Base-by-base conservation (phyloP, 1,140 invertebrate species). In the Tetramorium parvispinum region DNA sequence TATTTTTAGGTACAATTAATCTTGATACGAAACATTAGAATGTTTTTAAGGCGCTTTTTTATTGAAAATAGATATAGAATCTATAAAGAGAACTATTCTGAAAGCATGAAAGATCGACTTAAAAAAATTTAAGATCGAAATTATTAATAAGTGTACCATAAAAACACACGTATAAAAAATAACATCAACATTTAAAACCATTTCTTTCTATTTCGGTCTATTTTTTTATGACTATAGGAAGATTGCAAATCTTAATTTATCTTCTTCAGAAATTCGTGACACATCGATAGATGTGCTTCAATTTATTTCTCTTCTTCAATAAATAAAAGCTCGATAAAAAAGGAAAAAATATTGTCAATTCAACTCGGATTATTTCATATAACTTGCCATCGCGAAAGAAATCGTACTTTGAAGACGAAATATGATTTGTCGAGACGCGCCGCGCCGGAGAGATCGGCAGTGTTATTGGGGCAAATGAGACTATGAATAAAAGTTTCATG, bases 401-500 rank as follows among this genome's bases (percentile, higher is more conserved):
- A 27, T 70, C 40, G 8, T 70, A n/a, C n/a, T 27, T 32, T 10
- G 40, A 2, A 53, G 40, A 46, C n/a, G 51, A 11, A 59, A 73
- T 73, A 73, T 73, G 79, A 83, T 75, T 75, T 32, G 40, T n/a
- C 21, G 49, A 53, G 32, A 70, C 49, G 63, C 10, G 49, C 6
- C 49, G 63, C 10, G 49, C 6, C 75, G 24, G n/a, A 51, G 43
- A 37, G 61, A 65, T 68, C 78, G 40, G 24, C 21, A 57, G 21
- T 13, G 32, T 6, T 82, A 71, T 82, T 27, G 51, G 21, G 21
- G 53, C 68, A 75, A 75, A 83, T 59, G 27, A 73, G 40, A 5
- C 27, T 27, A 40, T 46, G 53, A 59, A 83, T 83, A 61, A 83
- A 83, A 83, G 24, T 83, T 75, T 75, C 53, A 83, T 18, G 66